These are phyloP conservation scores for Leptopilina drosophilae DNA, from an alignment of 2,888 invertebrate genomes.

Conservation along the genomic window DNA sequence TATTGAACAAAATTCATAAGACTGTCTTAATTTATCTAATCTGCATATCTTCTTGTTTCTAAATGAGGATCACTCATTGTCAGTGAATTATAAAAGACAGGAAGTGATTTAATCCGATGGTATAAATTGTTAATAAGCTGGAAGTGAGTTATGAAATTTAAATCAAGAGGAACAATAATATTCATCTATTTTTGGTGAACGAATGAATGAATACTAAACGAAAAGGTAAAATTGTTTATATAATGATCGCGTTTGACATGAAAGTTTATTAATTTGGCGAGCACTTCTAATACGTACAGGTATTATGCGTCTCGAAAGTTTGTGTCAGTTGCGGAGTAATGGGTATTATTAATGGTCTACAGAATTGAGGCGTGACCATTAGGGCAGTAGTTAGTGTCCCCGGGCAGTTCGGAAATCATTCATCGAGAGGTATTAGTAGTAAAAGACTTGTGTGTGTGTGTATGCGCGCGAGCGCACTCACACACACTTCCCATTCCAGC, in stretches of 20 bases:
- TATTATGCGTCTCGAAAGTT: neutral
- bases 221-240: neutral
- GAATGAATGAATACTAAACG: too few species aligned
- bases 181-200: too few species aligned
- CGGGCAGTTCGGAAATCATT: slow-evolving; percentile 26
- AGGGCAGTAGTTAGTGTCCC: slow-evolving; percentile 11
- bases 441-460: slow-evolving; percentile 15
- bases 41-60: too few species aligned
- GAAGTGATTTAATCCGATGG: too few species aligned
- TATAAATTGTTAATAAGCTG: too few species aligned
- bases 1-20: too few species aligned
- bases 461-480: neutral
- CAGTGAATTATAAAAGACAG: too few species aligned
- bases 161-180: too few species aligned
- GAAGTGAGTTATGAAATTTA: too few species aligned
- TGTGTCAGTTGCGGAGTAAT: slow-evolving; percentile 2
- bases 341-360: slow-evolving; percentile 21
- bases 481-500: neutral
- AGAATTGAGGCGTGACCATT: slow-evolving; percentile 26
- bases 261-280: neutral
- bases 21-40: too few species aligned
- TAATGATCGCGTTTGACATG: neutral
- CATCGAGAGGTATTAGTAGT: slow-evolving; percentile 10
- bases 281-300: neutral
- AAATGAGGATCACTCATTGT: too few species aligned